Conservation (phyloP, 2,797 vertebrate genomes). For the Avahi laniger region DNA sequence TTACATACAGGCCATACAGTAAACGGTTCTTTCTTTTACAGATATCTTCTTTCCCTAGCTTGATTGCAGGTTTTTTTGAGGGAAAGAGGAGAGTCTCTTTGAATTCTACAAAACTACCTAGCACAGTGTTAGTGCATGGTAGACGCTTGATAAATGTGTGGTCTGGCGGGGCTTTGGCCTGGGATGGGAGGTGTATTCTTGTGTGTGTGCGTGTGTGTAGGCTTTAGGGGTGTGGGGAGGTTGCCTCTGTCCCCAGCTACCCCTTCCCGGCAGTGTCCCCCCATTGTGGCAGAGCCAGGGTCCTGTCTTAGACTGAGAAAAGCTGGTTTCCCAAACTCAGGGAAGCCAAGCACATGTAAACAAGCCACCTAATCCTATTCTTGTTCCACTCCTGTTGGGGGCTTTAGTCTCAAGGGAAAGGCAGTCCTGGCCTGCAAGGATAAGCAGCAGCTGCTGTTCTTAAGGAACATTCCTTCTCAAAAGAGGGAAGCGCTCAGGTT, state of each 20-base stretch:
- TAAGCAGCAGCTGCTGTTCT: constrained; percentile 67
- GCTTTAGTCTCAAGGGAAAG: constrained; percentile 57
- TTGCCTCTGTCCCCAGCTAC: constrained; percentile 19
- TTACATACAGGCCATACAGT: neutral
- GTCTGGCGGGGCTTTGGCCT: neutral
- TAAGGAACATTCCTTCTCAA: constrained; percentile 70
- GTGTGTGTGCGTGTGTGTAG: neutral
- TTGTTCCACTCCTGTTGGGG: neutral
- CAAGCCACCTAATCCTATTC: constrained; percentile 59
- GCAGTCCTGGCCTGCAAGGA: constrained; percentile 52
- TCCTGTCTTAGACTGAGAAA: constrained; percentile 24
- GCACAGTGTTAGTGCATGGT: neutral
- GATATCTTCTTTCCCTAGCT: neutral
- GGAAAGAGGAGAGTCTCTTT: neutral
- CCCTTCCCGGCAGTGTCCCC: neutral
- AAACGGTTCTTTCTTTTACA: neutral
- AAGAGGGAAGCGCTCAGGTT: constrained; percentile 44
- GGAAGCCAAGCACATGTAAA: constrained; percentile 55
- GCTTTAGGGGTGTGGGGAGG: neutral
- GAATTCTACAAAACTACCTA: neutral
- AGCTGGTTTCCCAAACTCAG: constrained; percentile 36
- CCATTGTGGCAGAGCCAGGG: neutral
- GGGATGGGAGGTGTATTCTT: neutral
- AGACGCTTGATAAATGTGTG: neutral
- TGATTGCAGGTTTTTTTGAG: neutral